Percentiles rank a stretch among this genome's conserved stretches.
Evolutionary conservation across 2,888 invertebrate genomes (phyloP).

Genomic region (Rotaria magnacalcarata): DNA sequence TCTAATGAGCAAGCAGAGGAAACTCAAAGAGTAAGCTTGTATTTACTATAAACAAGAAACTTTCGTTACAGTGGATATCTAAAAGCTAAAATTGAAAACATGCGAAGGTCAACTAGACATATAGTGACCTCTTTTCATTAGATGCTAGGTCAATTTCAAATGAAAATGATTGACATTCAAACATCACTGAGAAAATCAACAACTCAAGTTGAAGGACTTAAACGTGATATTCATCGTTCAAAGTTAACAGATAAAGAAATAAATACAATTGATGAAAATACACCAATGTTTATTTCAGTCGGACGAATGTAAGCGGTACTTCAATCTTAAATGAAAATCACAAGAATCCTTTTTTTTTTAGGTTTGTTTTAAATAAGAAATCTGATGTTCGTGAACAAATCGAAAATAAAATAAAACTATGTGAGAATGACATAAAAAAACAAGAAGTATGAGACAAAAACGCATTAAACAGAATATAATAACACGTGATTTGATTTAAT

Average conservation of each 20-base stretch:
- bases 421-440: neutral
- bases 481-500: neutral
- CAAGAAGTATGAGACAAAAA: too few species aligned
- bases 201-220: neutral
- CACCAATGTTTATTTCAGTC: neutral
- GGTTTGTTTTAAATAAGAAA: neutral
- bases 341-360: neutral
- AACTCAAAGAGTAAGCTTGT: neutral
- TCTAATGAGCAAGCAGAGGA: neutral
- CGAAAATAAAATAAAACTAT: neutral
- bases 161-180: conserved; percentile 31
- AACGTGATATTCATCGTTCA: neutral
- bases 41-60: too few species aligned
- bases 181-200: neutral
- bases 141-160: conserved; percentile 27
- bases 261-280: neutral
- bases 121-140: conserved; percentile 18
- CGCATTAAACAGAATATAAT: too few species aligned
- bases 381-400: neutral
- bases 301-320: neutral
- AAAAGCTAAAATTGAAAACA: neutral
- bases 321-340: neutral
- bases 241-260: neutral
- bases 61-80: neutral
- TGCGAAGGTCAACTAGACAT: neutral